Percentiles rank a stretch among this genome's conserved stretches.
phyloP scores from a whole-genome alignment of 1,140 invertebrate species.

The Antheraea pernyi region DNA sequence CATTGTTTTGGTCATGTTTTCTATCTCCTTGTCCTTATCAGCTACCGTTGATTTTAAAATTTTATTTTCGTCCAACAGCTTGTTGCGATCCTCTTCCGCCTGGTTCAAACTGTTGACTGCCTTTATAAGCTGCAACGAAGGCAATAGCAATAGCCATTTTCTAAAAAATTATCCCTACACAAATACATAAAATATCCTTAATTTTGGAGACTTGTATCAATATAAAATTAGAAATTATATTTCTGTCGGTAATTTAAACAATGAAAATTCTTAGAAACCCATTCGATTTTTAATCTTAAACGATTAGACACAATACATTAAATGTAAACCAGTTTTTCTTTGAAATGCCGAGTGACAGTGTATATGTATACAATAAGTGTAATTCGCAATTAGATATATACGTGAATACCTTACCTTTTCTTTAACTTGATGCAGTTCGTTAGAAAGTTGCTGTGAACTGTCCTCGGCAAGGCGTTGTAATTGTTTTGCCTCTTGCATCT shows the following conservation, averaged over 20 bases:
- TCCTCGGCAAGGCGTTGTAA: conserved; percentile 81
- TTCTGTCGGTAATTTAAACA: no score
- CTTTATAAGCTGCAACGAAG: conserved; percentile 45
- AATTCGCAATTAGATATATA: no score
- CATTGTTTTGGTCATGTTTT: conserved; percentile 68
- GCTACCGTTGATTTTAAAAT: conserved; percentile 39
- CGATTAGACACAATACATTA: no score
- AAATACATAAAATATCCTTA: no score
- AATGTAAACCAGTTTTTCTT: no score
- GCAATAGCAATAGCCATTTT: neutral
- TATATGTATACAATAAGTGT: no score
- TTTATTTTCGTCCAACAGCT: conserved; percentile 47
- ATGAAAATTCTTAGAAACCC: no score
- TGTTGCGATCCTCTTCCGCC: conserved; percentile 46
- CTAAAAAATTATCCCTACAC: no score
- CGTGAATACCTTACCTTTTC: conserved; percentile 71
- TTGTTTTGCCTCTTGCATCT: conserved; percentile 85
- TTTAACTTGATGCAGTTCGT: conserved; percentile 79
- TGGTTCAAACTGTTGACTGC: conserved; percentile 55
- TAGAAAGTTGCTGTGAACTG: conserved; percentile 80
- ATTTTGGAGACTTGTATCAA: no score
- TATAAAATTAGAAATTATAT: no score
- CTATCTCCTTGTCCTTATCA: conserved; percentile 77
- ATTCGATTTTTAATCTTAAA: no score
- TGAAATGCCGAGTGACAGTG: no score